Evolutionary conservation across 2,797 vertebrate species (phyloP), one percentile per base, ranked within the genome.

Genomic region (Pipistrellus nathusii): DNA sequence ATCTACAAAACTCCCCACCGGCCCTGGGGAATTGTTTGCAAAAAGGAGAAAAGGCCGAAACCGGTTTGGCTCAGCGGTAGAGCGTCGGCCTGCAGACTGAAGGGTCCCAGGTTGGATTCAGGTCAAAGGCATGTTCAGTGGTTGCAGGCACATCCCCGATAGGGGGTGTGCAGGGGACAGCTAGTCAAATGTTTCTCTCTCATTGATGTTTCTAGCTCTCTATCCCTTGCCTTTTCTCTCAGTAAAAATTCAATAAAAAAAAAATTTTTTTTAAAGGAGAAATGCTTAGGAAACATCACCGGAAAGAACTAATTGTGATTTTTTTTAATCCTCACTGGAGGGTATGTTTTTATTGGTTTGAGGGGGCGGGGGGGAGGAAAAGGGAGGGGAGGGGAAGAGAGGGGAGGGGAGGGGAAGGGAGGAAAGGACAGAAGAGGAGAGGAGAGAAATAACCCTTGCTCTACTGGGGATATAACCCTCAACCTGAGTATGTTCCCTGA

Each of bases 241-340:
- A 11, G 44, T 44, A 44, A 44, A 44, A 44, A 44, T 11, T 44
- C 44, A 41, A 41, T 41, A 6, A 41, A 41, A 41, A 41, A 41
- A 41, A 4, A n/a, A n/a, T 38, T 38, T 6, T 41, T 44, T 44
- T 44, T 44, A 14, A 48, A 68, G n/a, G 30, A 76, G 78, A 90
- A 78, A 69, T 87, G 21, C 59, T 86, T 91, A 75, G 9, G 23
- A 76, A 90, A 85, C 30, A 71, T 73, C 66, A 84, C 27, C 55
- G 46, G 35, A 93, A 76, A 92, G 30, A 41, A 81, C 6, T 95
- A 46, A 25, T 82, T 81, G 53, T 85, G 25, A 84, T 59, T 30
- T 62, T 62, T 62, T 62, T 66, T 14, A 35, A 20, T 32, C n/a
- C 64, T 68, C 64, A 35, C n/a, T 17, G 0, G 8, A 68, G n/a